Base-by-base conservation (phyloP, 2,888 invertebrate species). In the Lobophora halterata region DNA sequence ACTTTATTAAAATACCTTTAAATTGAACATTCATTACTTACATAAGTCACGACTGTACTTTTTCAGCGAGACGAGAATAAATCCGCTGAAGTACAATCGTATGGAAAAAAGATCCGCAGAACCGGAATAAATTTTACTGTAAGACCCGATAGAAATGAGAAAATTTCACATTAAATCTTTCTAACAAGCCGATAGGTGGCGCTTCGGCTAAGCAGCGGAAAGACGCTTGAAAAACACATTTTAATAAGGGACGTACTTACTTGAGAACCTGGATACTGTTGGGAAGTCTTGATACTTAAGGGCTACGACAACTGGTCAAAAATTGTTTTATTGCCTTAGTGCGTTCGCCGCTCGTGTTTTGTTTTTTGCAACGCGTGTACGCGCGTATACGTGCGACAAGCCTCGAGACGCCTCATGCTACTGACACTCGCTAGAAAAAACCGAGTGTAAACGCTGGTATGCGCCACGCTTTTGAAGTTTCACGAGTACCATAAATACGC, bases 91-190 rank as follows among this genome's bases (percentile, higher is more conserved):
- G 72, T 72, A 78, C 72, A 73, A 71, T 79, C 66, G 73, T 73
- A 77, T 75, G 79, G 77, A 79, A 81, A 81, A 81, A 79, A 77
- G 73, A 79, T 79, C 62, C 68, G 61, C 61, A 64, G 57, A 65
- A 61, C 58, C 53, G 55, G 67, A 67, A 82, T 81, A 83, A 81
- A 82, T 83, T 76, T 52, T 49, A 55, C 61, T 63, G 74, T 80
- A 80, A 82, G 69, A 75, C 78, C 68, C 78, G 79, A 82, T 81
- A 79, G 80, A 83, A 82, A 80, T 81, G 76, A 80, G 75, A 77
- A 74, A 71, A 78, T 72, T 75, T 64, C 50, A 71, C 75, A 72
- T 82, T 81, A 80, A 81, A 79, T 79, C 75, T 77, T 61, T 65
- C 65, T 70, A 74, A 78, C 70, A 67, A 66, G 74, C 72, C 71